phyloP scores from a whole-genome alignment of 2,888 invertebrate species.

The Bugula neritina region DNA sequence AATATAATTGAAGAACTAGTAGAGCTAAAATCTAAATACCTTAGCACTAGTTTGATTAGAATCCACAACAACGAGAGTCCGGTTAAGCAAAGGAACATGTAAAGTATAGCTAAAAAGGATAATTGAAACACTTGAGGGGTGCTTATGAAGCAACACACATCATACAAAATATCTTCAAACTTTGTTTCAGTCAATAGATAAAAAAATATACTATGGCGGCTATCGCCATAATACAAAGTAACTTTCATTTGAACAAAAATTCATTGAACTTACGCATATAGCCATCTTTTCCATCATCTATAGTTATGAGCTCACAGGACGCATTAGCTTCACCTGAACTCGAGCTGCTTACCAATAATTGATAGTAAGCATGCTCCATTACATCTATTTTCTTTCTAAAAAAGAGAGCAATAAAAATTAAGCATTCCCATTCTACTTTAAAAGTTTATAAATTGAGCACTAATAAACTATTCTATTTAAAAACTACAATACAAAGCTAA shows the following conservation, averaged over 20 bases:
- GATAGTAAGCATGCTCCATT: neutral
- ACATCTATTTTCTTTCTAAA: neutral
- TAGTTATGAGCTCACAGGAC: neutral
- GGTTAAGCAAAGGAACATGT: conserved; percentile 7
- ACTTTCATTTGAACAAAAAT: neutral
- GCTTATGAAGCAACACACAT: no score
- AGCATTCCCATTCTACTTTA: no score
- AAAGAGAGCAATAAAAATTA: no score
- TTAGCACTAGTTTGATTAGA: neutral
- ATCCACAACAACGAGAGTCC: neutral
- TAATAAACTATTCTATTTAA: no score
- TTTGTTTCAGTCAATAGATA: neutral
- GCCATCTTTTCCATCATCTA: neutral
- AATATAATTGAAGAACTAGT: no score
- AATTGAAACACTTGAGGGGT: no score
- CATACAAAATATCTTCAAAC: neutral
- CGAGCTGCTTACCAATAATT: neutral
- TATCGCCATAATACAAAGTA: no score
- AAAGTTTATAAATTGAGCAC: no score
- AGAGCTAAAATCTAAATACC: no score
- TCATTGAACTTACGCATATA: conserved; percentile 23
- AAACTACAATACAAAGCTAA: no score
- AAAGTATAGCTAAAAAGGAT: conserved; percentile 9
- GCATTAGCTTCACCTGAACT: neutral
- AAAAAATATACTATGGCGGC: no score